These are phyloP conservation scores for Nebria ingens DNA, from an alignment of 1,140 invertebrate species.

Conservation along the genomic window DNA sequence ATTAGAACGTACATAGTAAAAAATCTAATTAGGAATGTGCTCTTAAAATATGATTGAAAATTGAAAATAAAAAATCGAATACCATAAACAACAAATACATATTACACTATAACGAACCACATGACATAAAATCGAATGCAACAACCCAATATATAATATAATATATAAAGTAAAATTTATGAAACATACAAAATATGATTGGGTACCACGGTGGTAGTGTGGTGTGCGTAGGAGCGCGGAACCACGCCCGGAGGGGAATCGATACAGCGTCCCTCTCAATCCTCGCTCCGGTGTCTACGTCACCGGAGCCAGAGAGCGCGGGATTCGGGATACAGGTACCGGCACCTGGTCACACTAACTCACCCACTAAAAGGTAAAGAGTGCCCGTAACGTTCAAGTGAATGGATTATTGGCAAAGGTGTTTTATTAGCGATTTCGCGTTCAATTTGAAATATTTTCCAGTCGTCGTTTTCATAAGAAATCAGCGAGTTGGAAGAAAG, in stretches of 20 bases:
- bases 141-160: too few species aligned
- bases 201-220: not conserved
- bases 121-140: too few species aligned
- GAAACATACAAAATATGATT: too few species aligned
- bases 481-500: not conserved
- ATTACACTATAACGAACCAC: too few species aligned
- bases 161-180: too few species aligned
- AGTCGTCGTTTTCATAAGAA: not conserved
- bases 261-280: not conserved
- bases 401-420: not conserved
- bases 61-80: too few species aligned
- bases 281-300: not conserved
- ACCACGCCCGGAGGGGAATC: not conserved
- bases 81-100: too few species aligned
- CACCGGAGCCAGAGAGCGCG: not conserved
- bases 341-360: not conserved
- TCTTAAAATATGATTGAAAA: too few species aligned
- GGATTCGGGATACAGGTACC: not conserved
- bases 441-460: conserved; percentile 8
- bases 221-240: not conserved
- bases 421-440: conserved; percentile 8
- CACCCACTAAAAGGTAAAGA: too few species aligned
- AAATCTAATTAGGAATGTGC: too few species aligned
- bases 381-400: too few species aligned
- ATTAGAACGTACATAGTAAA: too few species aligned